phyloP scores from a whole-genome alignment of 2,888 invertebrate species.

The Cryptosula pallasiana region DNA sequence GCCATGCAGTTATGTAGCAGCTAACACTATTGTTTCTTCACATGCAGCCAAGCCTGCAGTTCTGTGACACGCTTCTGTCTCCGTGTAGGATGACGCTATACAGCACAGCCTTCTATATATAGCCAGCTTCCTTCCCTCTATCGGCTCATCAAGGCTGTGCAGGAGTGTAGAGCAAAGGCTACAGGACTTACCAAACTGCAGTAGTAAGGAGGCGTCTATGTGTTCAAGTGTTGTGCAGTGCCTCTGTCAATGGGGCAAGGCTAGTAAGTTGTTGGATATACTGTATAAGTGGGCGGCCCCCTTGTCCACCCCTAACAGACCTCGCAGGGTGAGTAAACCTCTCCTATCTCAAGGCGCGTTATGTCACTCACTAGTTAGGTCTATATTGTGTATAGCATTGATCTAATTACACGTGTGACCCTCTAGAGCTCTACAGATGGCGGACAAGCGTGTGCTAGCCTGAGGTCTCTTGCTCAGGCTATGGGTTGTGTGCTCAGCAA shows the following conservation, averaged over 20 bases:
- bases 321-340: slow-evolving; percentile 7
- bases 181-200: background rate
- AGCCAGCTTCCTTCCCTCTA: background rate
- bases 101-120: background rate
- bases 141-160: background rate
- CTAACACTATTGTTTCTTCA: background rate
- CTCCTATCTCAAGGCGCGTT: too few species aligned
- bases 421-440: slow-evolving; percentile 12
- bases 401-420: too few species aligned
- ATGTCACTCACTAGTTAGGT: too few species aligned
- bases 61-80: background rate
- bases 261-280: background rate
- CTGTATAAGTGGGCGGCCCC: background rate
- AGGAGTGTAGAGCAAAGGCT: background rate
- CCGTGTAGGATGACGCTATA: background rate
- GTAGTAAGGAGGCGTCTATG: background rate
- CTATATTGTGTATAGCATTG: too few species aligned
- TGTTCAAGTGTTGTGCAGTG: background rate
- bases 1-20: too few species aligned
- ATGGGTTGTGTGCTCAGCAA: background rate
- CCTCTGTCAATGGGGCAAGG: background rate
- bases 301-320: background rate
- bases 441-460: background rate
- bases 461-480: background rate
- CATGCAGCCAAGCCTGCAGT: background rate